Conservation (phyloP, 2,113 vertebrate genomes). For the Pionites leucogaster region DNA sequence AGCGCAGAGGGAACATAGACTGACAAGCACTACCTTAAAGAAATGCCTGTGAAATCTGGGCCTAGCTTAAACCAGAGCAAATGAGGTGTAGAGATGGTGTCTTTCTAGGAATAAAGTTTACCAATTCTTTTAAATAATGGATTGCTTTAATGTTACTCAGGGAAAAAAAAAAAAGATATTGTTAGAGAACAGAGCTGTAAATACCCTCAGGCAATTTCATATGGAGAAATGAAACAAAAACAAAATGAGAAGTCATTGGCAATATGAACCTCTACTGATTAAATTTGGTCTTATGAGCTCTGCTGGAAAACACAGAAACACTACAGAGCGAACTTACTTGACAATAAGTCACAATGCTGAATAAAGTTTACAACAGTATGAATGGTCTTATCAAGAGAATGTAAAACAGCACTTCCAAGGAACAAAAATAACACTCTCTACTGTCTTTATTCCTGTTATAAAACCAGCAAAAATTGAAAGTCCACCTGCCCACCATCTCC, state of each 20-base stretch:
- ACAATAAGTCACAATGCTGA: neutral
- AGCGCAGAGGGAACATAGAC: fast-evolving
- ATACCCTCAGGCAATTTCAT: slow-evolving; percentile 23
- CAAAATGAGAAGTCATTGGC: slow-evolving; percentile 26
- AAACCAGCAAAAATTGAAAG: neutral
- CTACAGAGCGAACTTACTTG: slow-evolving; percentile 30
- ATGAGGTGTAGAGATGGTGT: neutral
- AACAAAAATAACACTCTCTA: neutral
- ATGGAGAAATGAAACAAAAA: slow-evolving; percentile 27
- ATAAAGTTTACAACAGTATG: slow-evolving; percentile 9
- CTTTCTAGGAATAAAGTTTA: neutral
- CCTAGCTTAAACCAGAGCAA: neutral
- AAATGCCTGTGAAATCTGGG: neutral
- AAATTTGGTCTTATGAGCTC: slow-evolving; percentile 46
- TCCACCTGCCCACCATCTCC: neutral
- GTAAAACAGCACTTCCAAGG: neutral
- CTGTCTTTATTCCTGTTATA: neutral
- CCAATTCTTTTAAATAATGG: slow-evolving; percentile 29
- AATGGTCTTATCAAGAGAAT: slow-evolving; percentile 4
- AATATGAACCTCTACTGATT: slow-evolving; percentile 37
- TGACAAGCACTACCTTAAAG: neutral
- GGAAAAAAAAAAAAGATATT: neutral
- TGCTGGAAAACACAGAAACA: slow-evolving; percentile 5
- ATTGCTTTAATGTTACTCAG: neutral
- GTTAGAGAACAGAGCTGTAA: neutral